phyloP scores from a whole-genome alignment of 2,888 invertebrate genomes.

The Capitulum mitella region DNA sequence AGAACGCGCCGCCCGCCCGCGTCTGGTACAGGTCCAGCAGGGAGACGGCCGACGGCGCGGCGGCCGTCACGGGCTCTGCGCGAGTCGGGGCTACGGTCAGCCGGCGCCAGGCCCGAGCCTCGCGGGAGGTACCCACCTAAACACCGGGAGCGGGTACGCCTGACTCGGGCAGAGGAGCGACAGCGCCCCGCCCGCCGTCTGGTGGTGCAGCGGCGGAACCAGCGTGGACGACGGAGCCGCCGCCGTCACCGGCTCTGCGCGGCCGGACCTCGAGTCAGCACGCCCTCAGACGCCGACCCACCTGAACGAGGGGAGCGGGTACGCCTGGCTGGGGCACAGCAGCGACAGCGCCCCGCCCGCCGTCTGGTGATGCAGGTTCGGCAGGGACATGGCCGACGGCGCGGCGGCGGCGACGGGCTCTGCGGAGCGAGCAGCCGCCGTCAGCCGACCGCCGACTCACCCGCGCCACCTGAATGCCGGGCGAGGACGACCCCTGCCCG shows the following conservation, averaged over 20 bases:
- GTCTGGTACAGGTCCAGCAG: conserved; percentile 58
- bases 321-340: conserved; percentile 50
- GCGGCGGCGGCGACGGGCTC: conserved; percentile 23
- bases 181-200: conserved; percentile 28
- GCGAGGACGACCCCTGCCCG: not conserved
- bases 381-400: not conserved
- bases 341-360: conserved; percentile 37
- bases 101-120: not conserved
- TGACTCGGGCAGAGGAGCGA: conserved; percentile 34
- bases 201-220: not conserved
- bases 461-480: not conserved
- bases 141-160: conserved; percentile 32
- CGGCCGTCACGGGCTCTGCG: conserved; percentile 28
- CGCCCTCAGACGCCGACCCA: conserved; percentile 29
- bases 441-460: not conserved
- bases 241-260: not conserved
- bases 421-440: not conserved
- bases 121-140: conserved; percentile 26
- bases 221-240: not conserved
- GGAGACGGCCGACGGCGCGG: conserved; percentile 54
- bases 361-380: conserved; percentile 34
- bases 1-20: conserved; percentile 58
- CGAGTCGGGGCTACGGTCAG: not conserved
- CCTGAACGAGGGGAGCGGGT: conserved; percentile 48
- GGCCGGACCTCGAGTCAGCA: conserved; percentile 7